phyloP scores from a whole-genome alignment of 2,888 invertebrate species.

The Mongoloraphidia duomilia region DNA sequence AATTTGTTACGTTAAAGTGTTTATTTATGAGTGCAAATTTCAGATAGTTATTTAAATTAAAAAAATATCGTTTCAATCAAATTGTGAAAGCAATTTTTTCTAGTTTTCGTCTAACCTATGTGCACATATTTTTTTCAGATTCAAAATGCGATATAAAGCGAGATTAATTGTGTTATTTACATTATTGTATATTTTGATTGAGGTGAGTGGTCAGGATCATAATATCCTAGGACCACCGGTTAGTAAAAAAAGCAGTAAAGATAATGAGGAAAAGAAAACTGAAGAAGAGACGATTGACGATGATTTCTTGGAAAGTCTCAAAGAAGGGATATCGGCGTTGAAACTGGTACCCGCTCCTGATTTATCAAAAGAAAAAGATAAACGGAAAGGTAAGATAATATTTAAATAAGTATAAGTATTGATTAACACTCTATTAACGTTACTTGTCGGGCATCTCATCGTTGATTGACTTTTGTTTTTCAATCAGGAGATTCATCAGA shows the following conservation, averaged over 20 bases:
- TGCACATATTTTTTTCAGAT: no score
- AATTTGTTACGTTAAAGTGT: no score
- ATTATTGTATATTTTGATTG: no score
- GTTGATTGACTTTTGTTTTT: not conserved
- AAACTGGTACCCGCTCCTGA: conserved; percentile 29
- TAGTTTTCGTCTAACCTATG: no score
- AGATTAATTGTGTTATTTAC: no score
- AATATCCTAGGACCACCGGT: conserved; percentile 2
- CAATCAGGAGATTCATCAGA: conserved; percentile 3
- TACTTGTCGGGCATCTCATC: not conserved
- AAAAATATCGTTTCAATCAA: no score
- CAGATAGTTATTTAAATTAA: no score
- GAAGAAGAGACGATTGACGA: conserved; percentile 13
- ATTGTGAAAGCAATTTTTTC: no score
- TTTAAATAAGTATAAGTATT: not conserved
- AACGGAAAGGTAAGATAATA: conserved; percentile 20
- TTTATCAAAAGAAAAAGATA: conserved; percentile 26
- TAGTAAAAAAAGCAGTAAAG: conserved; percentile 16
- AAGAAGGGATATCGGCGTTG: conserved; percentile 15
- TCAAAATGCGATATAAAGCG: no score
- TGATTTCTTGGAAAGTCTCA: not conserved
- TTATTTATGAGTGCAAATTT: no score
- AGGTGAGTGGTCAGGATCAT: not conserved
- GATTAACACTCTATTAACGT: conserved; percentile 4
- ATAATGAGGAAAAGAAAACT: conserved; percentile 20